Conservation (phyloP, 1,140 invertebrate genomes). For the Charaxes varanes region DNA sequence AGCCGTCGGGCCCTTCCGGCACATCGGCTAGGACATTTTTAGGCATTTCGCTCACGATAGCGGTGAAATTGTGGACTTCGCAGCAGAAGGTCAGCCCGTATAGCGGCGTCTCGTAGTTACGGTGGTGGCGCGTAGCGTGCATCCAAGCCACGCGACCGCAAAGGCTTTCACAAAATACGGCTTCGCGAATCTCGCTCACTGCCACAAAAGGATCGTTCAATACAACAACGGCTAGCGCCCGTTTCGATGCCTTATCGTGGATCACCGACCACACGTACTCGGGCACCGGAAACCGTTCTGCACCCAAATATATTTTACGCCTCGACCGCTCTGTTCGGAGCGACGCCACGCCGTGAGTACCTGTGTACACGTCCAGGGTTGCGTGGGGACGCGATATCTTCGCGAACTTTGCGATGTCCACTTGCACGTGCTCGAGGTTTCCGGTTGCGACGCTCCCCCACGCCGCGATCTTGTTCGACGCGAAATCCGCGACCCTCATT, state of each 20-base stretch:
- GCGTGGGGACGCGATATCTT: constrained; percentile 19
- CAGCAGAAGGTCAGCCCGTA: constrained; percentile 64
- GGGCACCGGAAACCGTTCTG: constrained; percentile 53
- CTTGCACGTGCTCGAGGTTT: constrained; percentile 49
- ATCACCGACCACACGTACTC: constrained; percentile 56
- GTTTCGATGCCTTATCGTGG: constrained; percentile 21
- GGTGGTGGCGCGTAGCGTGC: constrained; percentile 36
- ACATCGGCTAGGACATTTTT: constrained; percentile 26
- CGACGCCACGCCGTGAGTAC: constrained; percentile 43
- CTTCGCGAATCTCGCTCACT: constrained; percentile 58
- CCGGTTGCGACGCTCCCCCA: constrained; percentile 57
- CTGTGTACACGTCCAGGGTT: constrained; percentile 43
- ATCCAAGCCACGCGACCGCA: constrained; percentile 52
- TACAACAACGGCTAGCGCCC: constrained; percentile 44
- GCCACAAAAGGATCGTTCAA: constrained; percentile 64
- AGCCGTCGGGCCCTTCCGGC: constrained; percentile 30
- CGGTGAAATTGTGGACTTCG: constrained; percentile 38
- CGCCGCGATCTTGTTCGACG: constrained; percentile 48
- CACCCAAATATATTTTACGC: constrained; percentile 31
- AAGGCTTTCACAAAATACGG: constrained; percentile 62
- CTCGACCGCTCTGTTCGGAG: constrained; percentile 24
- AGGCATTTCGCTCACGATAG: constrained; percentile 36
- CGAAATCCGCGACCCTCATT: constrained; percentile 50
- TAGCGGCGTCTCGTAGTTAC: constrained; percentile 51
- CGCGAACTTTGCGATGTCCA: constrained; percentile 42